Percentiles rank a stretch among this genome's conserved stretches.
Conservation (phyloP, 2,888 invertebrate genomes). For the Uropetala carovei region DNA sequence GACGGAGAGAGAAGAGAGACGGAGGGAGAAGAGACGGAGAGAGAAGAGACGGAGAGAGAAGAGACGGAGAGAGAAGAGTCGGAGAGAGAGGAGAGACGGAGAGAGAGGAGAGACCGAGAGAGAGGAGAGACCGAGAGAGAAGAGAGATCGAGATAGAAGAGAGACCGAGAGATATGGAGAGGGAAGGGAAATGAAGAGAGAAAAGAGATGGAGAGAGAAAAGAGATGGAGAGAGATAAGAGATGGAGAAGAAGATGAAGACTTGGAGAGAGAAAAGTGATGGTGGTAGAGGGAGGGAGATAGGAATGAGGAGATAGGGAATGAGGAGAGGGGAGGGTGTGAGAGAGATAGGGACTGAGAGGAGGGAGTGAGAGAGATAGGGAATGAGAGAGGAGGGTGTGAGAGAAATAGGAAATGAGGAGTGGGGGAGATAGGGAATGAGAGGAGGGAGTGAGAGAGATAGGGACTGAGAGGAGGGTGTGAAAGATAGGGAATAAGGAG, state of each 20-base stretch:
- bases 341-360: neutral
- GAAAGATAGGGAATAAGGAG: neutral
- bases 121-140: neutral
- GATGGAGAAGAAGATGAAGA: neutral
- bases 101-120: neutral
- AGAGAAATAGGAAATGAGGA: neutral
- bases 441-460: neutral
- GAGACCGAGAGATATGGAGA: neutral
- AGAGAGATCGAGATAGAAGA: neutral
- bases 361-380: neutral
- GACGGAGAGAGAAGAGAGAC: neutral
- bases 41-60: neutral
- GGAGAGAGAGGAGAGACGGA: neutral
- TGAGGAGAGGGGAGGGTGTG: neutral
- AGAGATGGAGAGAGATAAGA: neutral
- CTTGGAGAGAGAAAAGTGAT: neutral
- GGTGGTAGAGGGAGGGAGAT: neutral
- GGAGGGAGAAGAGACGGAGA: neutral
- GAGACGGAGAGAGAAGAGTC: neutral
- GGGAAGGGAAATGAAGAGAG: neutral
- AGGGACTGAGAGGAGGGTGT: neutral
- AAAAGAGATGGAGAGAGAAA: neutral
- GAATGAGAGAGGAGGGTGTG: neutral
- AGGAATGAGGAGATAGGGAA: neutral
- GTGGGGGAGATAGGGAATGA: neutral